These are phyloP conservation scores for Danio rerio DNA, from an alignment of 2,113 vertebrate genomes.

Conservation along the genomic window GRCz12tu NC_133195.1:2707501-2708000, in stretches of 20 bases:
- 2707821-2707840: slow-evolving; percentile 57
- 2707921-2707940: slow-evolving; percentile 6
- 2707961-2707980: background rate
- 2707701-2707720: background rate
- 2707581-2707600: slow-evolving; percentile 44
- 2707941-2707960: slow-evolving; percentile 21
- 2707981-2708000: background rate
- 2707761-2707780: background rate
- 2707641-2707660: slow-evolving; percentile 6
- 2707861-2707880: slow-evolving; percentile 23
- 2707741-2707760: background rate
- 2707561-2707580: slow-evolving; percentile 31
- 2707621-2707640: slow-evolving; percentile 46
- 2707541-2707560: slow-evolving; percentile 64
- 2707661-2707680: slow-evolving; percentile 15
- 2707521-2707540: fast-evolving
- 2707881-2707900: background rate
- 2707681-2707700: background rate
- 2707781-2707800: background rate
- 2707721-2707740: background rate
- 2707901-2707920: background rate
- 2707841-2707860: slow-evolving; percentile 38
- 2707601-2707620: slow-evolving; percentile 63
- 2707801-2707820: background rate
- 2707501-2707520: slow-evolving; percentile 43